These are phyloP conservation scores for Neolamprologus brichardi DNA, from an alignment of 2,113 vertebrate genomes.

Conservation along the genomic window DNA sequence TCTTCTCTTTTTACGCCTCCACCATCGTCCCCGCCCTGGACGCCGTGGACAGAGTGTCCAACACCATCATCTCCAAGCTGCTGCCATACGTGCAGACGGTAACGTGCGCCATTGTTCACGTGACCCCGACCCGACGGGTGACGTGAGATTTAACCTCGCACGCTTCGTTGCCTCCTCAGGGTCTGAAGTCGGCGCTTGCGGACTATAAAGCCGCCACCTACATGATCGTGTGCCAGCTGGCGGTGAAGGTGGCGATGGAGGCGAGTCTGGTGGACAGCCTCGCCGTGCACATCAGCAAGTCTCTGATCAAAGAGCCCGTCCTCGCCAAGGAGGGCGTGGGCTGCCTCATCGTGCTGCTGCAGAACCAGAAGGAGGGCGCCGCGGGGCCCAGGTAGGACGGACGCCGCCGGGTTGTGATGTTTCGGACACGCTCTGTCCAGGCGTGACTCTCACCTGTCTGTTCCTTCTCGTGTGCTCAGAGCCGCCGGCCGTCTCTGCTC, in stretches of 20 bases:
- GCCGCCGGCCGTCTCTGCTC: constrained; percentile 73
- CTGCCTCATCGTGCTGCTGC: constrained; percentile 85
- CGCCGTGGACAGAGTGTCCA: constrained; percentile 72
- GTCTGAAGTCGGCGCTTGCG: constrained; percentile 81
- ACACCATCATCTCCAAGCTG: constrained; percentile 81
- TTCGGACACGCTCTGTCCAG: background rate
- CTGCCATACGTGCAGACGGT: constrained; percentile 94
- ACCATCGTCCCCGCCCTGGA: constrained; percentile 82
- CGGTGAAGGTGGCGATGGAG: constrained; percentile 85
- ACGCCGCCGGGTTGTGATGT: accelerated
- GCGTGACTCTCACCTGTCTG: background rate
- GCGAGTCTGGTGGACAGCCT: constrained; percentile 76
- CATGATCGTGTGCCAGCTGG: constrained; percentile 90
- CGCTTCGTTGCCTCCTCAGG: constrained; percentile 61
- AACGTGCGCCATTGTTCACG: background rate
- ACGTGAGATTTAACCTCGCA: background rate
- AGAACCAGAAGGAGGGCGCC: constrained; percentile 81
- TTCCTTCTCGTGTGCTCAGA: constrained; percentile 52
- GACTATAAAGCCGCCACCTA: constrained; percentile 91
- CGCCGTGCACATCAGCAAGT: constrained; percentile 77
- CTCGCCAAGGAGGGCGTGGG: constrained; percentile 80
- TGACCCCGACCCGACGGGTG: background rate
- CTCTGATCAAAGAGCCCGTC: constrained; percentile 70
- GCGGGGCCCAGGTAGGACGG: constrained; percentile 77
- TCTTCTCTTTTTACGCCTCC: constrained; percentile 91